A percentile compares a stretch with the other conserved stretches of the same genome.
These are phyloP conservation scores for Pseudochirops cupreus DNA, from an alignment of 2,797 vertebrate species.

Conservation along the genomic window DNA sequence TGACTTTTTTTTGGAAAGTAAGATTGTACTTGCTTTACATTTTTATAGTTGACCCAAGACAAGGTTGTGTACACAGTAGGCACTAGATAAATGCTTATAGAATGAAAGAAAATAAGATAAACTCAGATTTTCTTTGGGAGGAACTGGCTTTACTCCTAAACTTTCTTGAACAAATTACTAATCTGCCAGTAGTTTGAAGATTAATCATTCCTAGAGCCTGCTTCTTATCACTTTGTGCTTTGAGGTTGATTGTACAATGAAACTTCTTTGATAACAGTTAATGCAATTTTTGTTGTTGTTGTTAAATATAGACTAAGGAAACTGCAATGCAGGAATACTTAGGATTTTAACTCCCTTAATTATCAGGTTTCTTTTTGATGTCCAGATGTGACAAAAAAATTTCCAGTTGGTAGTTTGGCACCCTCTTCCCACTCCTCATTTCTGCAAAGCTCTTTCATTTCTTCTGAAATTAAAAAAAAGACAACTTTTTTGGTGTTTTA, in stretches of 20 bases:
- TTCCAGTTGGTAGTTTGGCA: constrained; percentile 76
- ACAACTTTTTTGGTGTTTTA: constrained; percentile 86
- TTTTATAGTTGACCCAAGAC: constrained; percentile 70
- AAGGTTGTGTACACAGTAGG: constrained; percentile 65
- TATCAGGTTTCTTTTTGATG: constrained; percentile 78
- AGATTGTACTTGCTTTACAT: constrained; percentile 67
- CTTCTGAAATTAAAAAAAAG: constrained; percentile 86
- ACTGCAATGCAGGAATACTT: constrained; percentile 77
- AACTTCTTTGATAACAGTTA: constrained; percentile 76
- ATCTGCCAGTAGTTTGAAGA: constrained; percentile 72
- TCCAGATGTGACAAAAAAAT: constrained; percentile 77
- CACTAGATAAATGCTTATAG: constrained; percentile 65
- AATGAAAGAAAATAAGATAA: constrained; percentile 51
- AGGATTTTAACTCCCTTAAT: constrained; percentile 74
- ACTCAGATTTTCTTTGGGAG: constrained; percentile 58
- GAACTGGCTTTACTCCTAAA: constrained; percentile 62
- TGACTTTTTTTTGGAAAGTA: constrained; percentile 57
- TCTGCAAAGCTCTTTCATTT: constrained; percentile 84
- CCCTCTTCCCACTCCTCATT: constrained; percentile 80
- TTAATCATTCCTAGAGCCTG: constrained; percentile 74
- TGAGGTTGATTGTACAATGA: constrained; percentile 73
- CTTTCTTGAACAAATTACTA: constrained; percentile 61
- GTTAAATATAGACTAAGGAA: constrained; percentile 72
- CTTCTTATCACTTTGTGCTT: constrained; percentile 75
- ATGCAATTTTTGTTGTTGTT: constrained; percentile 53